Evolutionary conservation across 2,888 invertebrate genomes (phyloP), one percentile per base, ranked within the genome.

Genomic region (Drosophila lacicola): DNA sequence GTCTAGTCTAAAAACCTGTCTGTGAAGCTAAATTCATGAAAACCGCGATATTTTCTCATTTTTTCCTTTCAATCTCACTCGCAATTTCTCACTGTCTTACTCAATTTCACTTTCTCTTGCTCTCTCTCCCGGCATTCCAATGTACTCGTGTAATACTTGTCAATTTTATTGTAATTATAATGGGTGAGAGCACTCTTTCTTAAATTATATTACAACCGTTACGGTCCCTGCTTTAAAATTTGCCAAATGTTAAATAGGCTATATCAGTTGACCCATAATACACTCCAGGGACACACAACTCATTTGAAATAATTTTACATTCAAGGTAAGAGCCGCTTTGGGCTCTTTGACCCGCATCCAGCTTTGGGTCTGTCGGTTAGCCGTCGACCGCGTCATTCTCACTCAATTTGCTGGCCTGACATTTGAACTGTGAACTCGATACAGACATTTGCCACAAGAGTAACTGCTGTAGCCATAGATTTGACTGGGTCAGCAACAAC

Each of bases 381-480:
- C 39, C 61, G 53, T 53, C 53, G 67, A 71, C 72, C 81, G 70
- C 82, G 64, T 71, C 85, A 85, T 82, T 82, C 69, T 82, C 86
- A 82, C 80, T 79, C 70, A 75, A 71, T 79, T 85, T 62, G 60
- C 49, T 51, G 37, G 58, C 42, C 58, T 70, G 73, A 76, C 82
- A 82, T 65, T 76, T 82, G 75, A 82, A 80, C 81, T 84, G 78
- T 74, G 84, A 81, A 77, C 81, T 74, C 36, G 34, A 41, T 36
- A 44, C 71, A 73, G 73, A 78, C 65, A 50, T 49, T 62, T 36
- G 54, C 37, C 13, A 41, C 33, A 46, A 34, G 37, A 61, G 49
- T 57, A 68, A 64, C 57, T 64, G 47, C 54, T 64, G 45, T 51
- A 58, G 74, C 47, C 57, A 61, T 81, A 47, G 60, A 68, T 69